phyloP scores from a whole-genome alignment of 2,113 vertebrate genomes.

The Dipodomys merriami region DNA sequence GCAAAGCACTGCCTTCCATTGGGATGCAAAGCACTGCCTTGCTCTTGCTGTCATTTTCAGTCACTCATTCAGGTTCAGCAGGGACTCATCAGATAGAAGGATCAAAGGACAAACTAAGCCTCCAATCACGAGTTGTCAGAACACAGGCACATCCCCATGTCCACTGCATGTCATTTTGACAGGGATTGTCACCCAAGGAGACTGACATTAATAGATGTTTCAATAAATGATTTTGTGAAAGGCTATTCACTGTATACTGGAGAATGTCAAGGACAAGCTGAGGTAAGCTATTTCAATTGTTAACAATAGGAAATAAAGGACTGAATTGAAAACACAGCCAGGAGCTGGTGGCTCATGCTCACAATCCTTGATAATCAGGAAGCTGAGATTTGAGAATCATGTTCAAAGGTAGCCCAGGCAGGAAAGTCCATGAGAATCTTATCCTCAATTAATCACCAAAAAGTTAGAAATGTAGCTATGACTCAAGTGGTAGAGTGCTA shows the following conservation, averaged over 20 bases:
- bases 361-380: too few species aligned
- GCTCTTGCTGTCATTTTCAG: not conserved
- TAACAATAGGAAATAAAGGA: not conserved
- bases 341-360: too few species aligned
- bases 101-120: slow-evolving; percentile 49
- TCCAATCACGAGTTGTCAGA: not conserved
- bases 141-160: not conserved
- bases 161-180: slow-evolving; percentile 5
- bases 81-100: slow-evolving; percentile 26
- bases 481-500: too few species aligned
- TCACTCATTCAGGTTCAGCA: not conserved
- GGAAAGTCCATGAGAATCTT: too few species aligned
- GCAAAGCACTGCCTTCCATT: not conserved
- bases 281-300: not conserved
- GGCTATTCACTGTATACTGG: not conserved
- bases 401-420: too few species aligned
- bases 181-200: not conserved
- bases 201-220: slow-evolving; percentile 25
- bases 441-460: too few species aligned
- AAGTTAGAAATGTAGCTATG: too few species aligned
- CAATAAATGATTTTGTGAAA: slow-evolving; percentile 38
- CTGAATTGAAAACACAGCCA: not conserved
- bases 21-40: not conserved
- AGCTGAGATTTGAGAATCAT: too few species aligned
- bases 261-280: not conserved